Evolutionary conservation across 53 echinoderm and acorn worm species (phyloP).

Genomic region (Luidia sarsii): DNA sequence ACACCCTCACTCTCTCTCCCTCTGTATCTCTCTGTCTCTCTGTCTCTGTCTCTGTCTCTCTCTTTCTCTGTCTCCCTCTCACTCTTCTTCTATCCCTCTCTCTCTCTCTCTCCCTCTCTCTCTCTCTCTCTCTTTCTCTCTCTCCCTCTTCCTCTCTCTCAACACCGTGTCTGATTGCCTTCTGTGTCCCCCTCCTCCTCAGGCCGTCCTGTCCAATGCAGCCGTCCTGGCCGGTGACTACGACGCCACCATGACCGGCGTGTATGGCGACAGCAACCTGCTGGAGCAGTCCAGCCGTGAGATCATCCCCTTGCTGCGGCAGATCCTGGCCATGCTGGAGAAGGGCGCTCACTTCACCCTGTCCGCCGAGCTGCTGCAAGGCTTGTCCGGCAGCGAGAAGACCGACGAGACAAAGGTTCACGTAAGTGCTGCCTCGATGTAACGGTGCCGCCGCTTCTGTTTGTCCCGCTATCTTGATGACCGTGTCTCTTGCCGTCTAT

Average conservation of each 20-base stretch:
- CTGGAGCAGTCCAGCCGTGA: conserved; percentile 84
- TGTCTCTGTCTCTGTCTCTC: background rate
- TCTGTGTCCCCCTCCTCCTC: no score
- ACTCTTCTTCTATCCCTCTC: no score
- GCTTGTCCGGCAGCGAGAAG: conserved; percentile 18
- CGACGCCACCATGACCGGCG: conserved; percentile 93
- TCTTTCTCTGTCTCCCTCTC: no score
- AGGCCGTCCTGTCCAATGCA: conserved; percentile 84
- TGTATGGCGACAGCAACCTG: conserved; percentile 87
- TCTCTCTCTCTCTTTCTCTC: no score
- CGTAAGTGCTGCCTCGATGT: conserved; percentile 6
- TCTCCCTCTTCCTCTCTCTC: no score
- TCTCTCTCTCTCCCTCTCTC: no score
- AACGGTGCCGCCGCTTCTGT: no score
- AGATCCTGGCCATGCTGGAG: conserved; percentile 92
- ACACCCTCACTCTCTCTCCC: no score
- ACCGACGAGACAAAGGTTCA: conserved; percentile 9
- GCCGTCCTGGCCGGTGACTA: conserved; percentile 85
- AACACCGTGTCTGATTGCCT: no score
- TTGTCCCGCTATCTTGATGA: no score
- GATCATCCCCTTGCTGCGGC: conserved; percentile 88
- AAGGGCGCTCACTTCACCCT: conserved; percentile 92
- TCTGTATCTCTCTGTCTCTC: no score
- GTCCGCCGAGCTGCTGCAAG: conserved; percentile 67
- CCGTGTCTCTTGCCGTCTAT: no score